These are phyloP conservation scores for Aplysia californica DNA, from an alignment of 1,140 invertebrate species.

Conservation along the genomic window DNA sequence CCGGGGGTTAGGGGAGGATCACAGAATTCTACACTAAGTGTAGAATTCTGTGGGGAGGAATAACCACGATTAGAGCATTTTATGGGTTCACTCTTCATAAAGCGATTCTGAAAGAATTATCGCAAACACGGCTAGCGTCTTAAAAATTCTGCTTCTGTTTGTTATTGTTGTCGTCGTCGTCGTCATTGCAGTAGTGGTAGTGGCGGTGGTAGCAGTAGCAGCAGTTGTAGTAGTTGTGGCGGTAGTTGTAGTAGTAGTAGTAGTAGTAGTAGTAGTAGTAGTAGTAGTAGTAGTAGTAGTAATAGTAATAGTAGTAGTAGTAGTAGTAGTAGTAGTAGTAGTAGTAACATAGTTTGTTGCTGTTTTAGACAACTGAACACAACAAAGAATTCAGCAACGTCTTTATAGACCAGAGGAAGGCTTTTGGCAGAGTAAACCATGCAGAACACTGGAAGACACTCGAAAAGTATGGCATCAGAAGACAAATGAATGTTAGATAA, in stretches of 20 bases:
- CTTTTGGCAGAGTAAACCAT: background rate
- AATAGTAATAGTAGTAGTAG: background rate
- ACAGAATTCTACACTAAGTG: no score
- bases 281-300: background rate
- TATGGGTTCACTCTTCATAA: no score
- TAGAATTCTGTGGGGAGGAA: background rate
- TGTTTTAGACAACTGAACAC: background rate
- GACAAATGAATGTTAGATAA: background rate
- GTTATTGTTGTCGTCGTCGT: background rate
- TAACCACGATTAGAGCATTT: background rate
- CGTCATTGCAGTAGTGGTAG: background rate
- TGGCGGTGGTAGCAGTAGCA: background rate
- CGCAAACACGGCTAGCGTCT: background rate
- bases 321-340: conserved; percentile 6
- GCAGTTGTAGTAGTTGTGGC: background rate
- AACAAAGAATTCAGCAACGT: no score
- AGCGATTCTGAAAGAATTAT: background rate
- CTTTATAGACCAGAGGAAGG: background rate
- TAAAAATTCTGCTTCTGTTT: background rate
- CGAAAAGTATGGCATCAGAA: no score
- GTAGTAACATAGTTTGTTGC: background rate
- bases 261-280: background rate
- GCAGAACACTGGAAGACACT: no score
- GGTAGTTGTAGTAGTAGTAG: background rate
- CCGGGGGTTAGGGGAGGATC: background rate